Evolutionary conservation across 2,113 vertebrate species (phyloP).

Genomic region (Phyllostomus hastatus): DNA sequence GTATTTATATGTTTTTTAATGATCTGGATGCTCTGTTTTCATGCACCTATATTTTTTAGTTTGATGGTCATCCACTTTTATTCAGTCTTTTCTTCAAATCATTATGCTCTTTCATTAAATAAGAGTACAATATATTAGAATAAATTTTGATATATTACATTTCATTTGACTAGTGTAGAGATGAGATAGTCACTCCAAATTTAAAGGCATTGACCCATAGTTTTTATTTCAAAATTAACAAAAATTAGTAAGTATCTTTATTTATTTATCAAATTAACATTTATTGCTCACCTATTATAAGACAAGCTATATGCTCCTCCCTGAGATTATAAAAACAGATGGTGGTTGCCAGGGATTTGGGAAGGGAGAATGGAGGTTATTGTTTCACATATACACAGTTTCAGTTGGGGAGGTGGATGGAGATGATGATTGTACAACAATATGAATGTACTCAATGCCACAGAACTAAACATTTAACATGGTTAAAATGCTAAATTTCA

Average conservation of each 20-base stretch:
- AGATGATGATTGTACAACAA: neutral
- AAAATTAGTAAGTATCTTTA: neutral
- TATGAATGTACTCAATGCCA: neutral
- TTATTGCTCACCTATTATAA: neutral
- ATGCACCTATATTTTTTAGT: neutral
- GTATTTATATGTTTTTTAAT: conserved; percentile 64
- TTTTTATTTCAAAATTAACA: neutral
- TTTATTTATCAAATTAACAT: neutral
- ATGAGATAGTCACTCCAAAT: conserved; percentile 17
- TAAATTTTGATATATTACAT: conserved; percentile 8
- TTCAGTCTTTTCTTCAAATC: neutral
- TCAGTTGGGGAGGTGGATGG: neutral
- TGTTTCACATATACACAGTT: neutral
- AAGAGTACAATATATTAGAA: conserved; percentile 39
- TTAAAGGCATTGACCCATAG: neutral
- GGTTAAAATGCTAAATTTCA: neutral
- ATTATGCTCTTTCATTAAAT: conserved; percentile 36
- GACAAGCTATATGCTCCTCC: neutral
- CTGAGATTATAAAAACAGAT: neutral
- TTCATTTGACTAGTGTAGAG: neutral
- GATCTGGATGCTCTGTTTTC: neutral
- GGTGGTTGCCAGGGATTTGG: fast-evolving
- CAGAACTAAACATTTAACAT: neutral
- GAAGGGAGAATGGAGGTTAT: neutral
- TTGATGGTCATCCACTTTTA: conserved; percentile 13